Evolutionary conservation across 2,888 invertebrate genomes (phyloP).

Genomic region (Drosophila formosana): DNA sequence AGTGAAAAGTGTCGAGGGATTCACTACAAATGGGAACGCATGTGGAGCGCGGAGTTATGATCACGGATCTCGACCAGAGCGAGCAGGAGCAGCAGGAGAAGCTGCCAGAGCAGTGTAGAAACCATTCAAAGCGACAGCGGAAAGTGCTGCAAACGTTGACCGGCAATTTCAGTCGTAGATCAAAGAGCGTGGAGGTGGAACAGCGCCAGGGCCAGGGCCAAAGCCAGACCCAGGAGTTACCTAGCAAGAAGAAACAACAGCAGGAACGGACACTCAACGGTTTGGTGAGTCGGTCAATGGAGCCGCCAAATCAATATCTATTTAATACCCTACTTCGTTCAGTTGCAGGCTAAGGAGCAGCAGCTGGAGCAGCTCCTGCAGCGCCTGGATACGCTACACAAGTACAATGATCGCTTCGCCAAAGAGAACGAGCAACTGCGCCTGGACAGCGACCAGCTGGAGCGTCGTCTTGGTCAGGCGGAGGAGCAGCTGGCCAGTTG

Average conservation of each 20-base stretch:
- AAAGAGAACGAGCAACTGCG: slow-evolving; percentile 88
- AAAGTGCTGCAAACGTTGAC: slow-evolving; percentile 78
- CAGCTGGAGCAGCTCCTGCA: slow-evolving; percentile 88
- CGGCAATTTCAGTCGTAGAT: slow-evolving; percentile 81
- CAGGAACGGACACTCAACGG: slow-evolving; percentile 76
- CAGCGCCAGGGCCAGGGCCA: slow-evolving; percentile 38
- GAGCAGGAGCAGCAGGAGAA: slow-evolving; percentile 49
- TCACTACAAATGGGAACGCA: slow-evolving; percentile 38
- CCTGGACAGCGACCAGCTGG: slow-evolving; percentile 86
- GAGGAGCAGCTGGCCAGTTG: slow-evolving; percentile 83
- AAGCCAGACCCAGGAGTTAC: slow-evolving; percentile 34
- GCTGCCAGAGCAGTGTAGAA: slow-evolving; percentile 14
- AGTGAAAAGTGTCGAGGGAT: slow-evolving; percentile 40
- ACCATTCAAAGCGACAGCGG: slow-evolving; percentile 56
- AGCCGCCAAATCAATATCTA: no score
- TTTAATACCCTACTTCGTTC: neutral
- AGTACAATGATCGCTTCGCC: slow-evolving; percentile 88
- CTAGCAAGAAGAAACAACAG: slow-evolving; percentile 37
- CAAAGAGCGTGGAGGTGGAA: slow-evolving; percentile 79
- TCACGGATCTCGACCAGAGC: slow-evolving; percentile 82
- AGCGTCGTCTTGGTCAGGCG: slow-evolving; percentile 86
- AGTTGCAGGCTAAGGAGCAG: slow-evolving; percentile 88
- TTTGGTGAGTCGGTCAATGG: slow-evolving; percentile 61
- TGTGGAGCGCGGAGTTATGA: slow-evolving; percentile 54
- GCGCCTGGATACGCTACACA: slow-evolving; percentile 87